Evolutionary conservation across 2,113 vertebrate genomes (phyloP).

Genomic region (Puma concolor): DNA sequence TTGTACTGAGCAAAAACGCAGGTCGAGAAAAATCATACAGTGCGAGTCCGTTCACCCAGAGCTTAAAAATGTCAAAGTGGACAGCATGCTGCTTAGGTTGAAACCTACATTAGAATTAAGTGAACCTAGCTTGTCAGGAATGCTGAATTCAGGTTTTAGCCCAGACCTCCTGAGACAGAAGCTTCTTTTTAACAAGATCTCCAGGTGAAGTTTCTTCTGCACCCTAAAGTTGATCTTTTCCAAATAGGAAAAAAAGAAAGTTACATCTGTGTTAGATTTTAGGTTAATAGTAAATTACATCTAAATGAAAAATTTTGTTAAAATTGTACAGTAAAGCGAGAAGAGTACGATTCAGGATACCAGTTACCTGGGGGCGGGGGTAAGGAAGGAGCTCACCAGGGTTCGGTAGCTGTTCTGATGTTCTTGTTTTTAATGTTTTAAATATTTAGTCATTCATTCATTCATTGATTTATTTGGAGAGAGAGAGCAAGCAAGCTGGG

Average conservation of each 20-base stretch:
- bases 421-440: background rate
- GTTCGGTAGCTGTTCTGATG: fast-evolving
- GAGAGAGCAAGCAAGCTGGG: no score
- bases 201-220: no score
- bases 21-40: background rate
- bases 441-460: no score
- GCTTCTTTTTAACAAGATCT: background rate
- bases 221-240: background rate
- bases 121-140: background rate
- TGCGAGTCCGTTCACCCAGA: background rate
- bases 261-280: background rate
- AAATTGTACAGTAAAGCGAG: background rate
- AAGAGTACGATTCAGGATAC: background rate
- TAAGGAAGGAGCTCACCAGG: fast-evolving
- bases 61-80: background rate
- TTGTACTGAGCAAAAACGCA: background rate
- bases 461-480: no score
- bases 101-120: background rate
- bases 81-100: background rate
- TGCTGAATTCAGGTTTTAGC: background rate
- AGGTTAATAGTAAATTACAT: background rate
- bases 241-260: background rate
- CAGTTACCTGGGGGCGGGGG: background rate
- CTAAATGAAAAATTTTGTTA: background rate
- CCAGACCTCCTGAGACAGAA: background rate